Base-by-base conservation (phyloP, 2,113 vertebrate genomes). In the Prionailurus bengalensis region DNA sequence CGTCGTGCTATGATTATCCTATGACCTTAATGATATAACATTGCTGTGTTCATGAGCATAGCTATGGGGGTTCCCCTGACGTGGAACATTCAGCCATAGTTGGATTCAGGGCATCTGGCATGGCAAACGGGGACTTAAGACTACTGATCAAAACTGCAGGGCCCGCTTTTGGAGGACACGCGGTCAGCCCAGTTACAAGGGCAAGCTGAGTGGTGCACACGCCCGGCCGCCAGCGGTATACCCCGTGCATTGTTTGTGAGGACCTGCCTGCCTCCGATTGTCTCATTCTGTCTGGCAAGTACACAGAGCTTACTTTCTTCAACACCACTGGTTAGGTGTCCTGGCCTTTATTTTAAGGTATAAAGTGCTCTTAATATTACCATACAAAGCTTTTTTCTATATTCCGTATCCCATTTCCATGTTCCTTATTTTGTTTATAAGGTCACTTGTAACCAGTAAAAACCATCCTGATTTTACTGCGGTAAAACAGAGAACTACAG, bases 121-220 rank as follows among this genome's bases (percentile, higher is more conserved):
- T 12, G 27, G 42, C 13, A 27, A 10, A 65, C 7, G 4, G 39
- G 9, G 13, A 23, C 29, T 33, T 17, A 4, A 65, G 4, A 31
- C n/a, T 12, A 13, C 25, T 13, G 45, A 4, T 21, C 25, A 21
- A 61, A 21, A 13, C 12, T 2, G 27, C 51, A 55, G 23, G 2
- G n/a, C 14, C 33, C 15, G 4, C 51, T 1, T 42, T 39, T 21
- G 86, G 27, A 21, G 27, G 36, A 19, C 2, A 27, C 11, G 1
- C 21, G 11, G 25, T 51, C 9, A 21, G 5, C 7, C 25, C 15
- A 2, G 36, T 8, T 9, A 29, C 48, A 79, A 21, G 0, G 45
- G 76, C 9, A 31, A n/a, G 48, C 16, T 0, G 39, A 25, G 55
- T 0, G 25, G 39, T 23, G 27, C 14, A 1, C 3, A 0, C 4